Evolutionary conservation across 2,888 invertebrate species (phyloP).

Genomic region (Drosophila greeni): DNA sequence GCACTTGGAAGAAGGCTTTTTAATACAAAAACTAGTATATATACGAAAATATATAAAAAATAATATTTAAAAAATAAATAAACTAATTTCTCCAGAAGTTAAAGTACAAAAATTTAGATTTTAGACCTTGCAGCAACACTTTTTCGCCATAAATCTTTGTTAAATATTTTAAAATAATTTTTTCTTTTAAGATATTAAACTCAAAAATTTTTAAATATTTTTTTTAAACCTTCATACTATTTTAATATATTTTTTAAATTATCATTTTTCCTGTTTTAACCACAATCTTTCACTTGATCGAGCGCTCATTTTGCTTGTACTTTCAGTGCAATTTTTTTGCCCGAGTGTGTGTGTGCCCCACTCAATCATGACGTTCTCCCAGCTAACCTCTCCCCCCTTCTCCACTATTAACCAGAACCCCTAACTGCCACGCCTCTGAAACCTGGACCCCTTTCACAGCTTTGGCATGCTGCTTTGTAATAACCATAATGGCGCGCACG

Average conservation of each 20-base stretch:
- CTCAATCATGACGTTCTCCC: constrained; percentile 55
- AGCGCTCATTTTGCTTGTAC: constrained; percentile 71
- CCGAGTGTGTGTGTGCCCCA: constrained; percentile 38
- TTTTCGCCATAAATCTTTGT: no score
- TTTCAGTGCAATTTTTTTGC: constrained; percentile 60
- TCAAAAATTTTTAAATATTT: background rate
- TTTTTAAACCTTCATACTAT: rapidly evolving
- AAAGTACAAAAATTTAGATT: background rate
- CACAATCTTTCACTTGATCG: constrained; percentile 63
- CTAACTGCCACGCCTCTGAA: constrained; percentile 23
- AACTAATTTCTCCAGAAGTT: background rate
- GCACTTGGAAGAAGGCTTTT: background rate
- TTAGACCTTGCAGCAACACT: background rate
- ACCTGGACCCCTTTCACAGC: constrained; percentile 18
- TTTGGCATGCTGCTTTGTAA: constrained; percentile 66
- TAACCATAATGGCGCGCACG: constrained; percentile 76
- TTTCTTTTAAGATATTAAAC: background rate
- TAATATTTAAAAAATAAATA: no score
- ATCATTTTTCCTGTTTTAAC: background rate
- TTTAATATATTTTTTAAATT: background rate
- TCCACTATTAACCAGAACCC: background rate
- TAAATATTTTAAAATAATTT: background rate
- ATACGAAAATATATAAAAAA: no score
- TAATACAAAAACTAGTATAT: background rate
- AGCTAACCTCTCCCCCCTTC: background rate